These are phyloP conservation scores for Antechinus stuartii DNA, from an alignment of 2,113 vertebrate genomes.

Conservation along the genomic window DNA sequence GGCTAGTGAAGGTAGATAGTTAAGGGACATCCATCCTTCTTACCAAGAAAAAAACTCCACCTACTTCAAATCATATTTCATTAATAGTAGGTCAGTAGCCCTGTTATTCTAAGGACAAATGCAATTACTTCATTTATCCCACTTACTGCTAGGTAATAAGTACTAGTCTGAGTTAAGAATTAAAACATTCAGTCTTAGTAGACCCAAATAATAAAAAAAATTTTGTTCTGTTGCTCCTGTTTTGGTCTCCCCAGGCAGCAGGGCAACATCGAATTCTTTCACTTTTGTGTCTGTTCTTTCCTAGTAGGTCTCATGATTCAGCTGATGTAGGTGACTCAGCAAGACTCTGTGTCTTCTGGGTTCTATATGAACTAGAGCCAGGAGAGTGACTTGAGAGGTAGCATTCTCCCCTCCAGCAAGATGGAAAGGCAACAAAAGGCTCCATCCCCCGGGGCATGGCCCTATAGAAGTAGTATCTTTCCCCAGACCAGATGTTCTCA, in stretches of 20 bases:
- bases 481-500: neutral
- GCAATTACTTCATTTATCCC: neutral
- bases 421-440: slow-evolving; percentile 9
- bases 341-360: neutral
- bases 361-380: slow-evolving; percentile 75
- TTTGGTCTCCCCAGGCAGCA: neutral
- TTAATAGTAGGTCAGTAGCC: neutral
- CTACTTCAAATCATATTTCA: neutral
- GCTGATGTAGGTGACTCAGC: slow-evolving; percentile 76
- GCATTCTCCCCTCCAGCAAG: slow-evolving; percentile 27
- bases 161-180: neutral
- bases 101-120: neutral
- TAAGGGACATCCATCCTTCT: neutral
- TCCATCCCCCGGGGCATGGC: neutral
- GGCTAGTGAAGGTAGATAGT: neutral
- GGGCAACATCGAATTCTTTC: slow-evolving; percentile 16
- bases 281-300: slow-evolving; percentile 62
- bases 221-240: neutral
- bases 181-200: neutral
- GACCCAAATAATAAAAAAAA: neutral
- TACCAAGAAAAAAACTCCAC: neutral
- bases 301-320: slow-evolving; percentile 75
- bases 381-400: slow-evolving; percentile 65
- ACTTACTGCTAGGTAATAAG: neutral
- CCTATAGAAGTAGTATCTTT: neutral